A percentile compares a stretch with the other conserved stretches of the same genome.
Conservation (phyloP, 2,888 invertebrate genomes). For the Agriopis marginaria region DNA sequence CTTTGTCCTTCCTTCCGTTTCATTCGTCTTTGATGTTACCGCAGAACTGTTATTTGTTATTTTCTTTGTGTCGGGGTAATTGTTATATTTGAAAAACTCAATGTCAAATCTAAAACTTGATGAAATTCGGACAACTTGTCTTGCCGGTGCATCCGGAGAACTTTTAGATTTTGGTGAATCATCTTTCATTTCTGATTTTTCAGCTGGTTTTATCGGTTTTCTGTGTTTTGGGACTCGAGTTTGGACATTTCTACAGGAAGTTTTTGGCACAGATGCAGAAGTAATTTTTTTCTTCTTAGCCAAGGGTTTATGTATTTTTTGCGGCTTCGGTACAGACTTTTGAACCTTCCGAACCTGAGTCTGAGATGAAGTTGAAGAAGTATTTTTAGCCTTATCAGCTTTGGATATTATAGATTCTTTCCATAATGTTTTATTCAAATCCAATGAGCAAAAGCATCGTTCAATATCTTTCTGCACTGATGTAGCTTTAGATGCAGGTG, state of each 20-base stretch:
- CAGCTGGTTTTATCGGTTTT: constrained; percentile 12
- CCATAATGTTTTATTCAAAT: constrained; percentile 6
- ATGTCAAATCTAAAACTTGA: constrained; percentile 55
- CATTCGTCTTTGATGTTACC: background rate
- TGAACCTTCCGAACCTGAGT: background rate
- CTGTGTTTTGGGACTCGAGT: constrained; percentile 9
- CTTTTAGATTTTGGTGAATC: constrained; percentile 31
- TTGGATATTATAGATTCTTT: background rate
- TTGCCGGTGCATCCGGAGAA: constrained; percentile 23
- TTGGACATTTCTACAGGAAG: constrained; percentile 11
- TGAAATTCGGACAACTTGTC: constrained; percentile 43
- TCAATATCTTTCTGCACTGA: constrained; percentile 7
- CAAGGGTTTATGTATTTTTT: background rate
- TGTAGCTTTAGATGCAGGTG: background rate
- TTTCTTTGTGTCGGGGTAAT: constrained; percentile 20
- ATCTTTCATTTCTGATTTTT: background rate
- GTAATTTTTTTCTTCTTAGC: constrained; percentile 12
- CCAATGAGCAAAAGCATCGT: constrained; percentile 11
- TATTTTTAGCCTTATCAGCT: background rate
- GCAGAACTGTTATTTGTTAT: constrained; percentile 4
- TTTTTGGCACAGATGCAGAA: constrained; percentile 22
- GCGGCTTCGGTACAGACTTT: too few relatives aligned
- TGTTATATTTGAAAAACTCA: constrained; percentile 51
- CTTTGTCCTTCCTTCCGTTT: background rate
- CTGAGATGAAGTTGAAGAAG: background rate